These are phyloP conservation scores for Trisateles emortualis DNA, from an alignment of 2,888 invertebrate species.

Conservation along the genomic window DNA sequence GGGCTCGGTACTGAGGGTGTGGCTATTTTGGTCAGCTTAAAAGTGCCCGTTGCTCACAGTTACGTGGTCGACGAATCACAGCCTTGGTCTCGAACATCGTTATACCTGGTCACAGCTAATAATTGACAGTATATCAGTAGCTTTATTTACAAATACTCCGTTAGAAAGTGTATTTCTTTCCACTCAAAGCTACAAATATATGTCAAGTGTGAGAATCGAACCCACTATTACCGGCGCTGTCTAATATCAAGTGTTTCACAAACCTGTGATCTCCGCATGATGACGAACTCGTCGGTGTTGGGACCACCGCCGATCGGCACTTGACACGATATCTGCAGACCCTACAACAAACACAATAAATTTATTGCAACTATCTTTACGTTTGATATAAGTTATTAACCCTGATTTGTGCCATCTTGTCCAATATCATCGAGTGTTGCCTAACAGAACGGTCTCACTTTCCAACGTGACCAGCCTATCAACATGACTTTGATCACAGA, in stretches of 20 bases:
- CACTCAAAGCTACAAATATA: background rate
- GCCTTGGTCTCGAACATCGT: background rate
- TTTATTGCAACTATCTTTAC: background rate
- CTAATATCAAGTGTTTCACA: background rate
- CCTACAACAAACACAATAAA: constrained; percentile 49
- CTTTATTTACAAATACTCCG: background rate
- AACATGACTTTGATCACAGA: no score
- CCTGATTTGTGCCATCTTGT: no score
- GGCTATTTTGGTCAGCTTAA: background rate
- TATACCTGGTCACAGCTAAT: constrained; percentile 16
- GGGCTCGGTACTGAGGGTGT: background rate
- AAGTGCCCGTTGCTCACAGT: constrained; percentile 2
- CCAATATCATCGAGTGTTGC: no score
- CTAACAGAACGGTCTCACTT: no score
- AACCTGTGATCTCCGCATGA: constrained; percentile 62
- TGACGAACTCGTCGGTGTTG: constrained; percentile 45
- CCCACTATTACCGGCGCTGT: no score
- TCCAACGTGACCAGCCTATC: no score
- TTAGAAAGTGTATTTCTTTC: background rate
- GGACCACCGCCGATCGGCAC: constrained; percentile 61
- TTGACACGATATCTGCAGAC: constrained; percentile 60
- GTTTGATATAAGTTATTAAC: no score
- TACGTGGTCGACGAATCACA: constrained; percentile 5
- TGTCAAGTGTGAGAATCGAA: background rate
- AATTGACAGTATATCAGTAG: constrained; percentile 9